Evolutionary conservation across 2,888 invertebrate species (phyloP), one percentile per base, ranked within the genome.

Genomic region (Ischnura elegans): DNA sequence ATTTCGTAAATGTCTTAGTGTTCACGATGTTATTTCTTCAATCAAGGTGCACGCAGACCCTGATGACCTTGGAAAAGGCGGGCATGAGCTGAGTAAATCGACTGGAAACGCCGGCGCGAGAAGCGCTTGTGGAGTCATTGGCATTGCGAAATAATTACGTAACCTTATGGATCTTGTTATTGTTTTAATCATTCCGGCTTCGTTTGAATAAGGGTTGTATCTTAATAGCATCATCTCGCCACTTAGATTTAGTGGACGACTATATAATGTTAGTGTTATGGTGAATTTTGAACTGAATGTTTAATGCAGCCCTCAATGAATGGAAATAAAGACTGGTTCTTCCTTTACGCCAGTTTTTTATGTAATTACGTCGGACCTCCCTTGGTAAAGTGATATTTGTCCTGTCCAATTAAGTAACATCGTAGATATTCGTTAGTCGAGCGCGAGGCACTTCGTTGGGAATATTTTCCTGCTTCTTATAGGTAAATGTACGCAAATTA

Each of bases 101-200:
- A 99, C 99, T 25, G 99, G 99, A 94, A 99, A 99, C 96, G 99
- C 99, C 93, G 99, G 99, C 3, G 98, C 97, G 36, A 97, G 99
- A 94, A 96, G 98, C 94, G 98, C 98, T 84, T 99, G 99, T 95
- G 99, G 98, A 19, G 98, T 99, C 94, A 98, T 99, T 95, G 99
- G 99, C 85, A 96, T 98, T 94, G 96, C 97, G 76, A 96, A 97
- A 95, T 90, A 90, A 66, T 61, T 66, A n/a, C 47, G 86, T 86
- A 47, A 47, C 29, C 45, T 21, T 42, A 6, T 90, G 90, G 10
- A 43, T 61, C 10, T 10, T 61, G 16, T 29, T 90, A 42, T 25
- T 61, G 43, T 61, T 90, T 10, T 55, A 90, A 90, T 90, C 90
- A 90, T 90, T 90, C 90, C 90, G 42, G 43, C 19, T 43, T 90